Base-by-base conservation (phyloP, 2,888 invertebrate genomes). In the Conistra vaccinii region DNA sequence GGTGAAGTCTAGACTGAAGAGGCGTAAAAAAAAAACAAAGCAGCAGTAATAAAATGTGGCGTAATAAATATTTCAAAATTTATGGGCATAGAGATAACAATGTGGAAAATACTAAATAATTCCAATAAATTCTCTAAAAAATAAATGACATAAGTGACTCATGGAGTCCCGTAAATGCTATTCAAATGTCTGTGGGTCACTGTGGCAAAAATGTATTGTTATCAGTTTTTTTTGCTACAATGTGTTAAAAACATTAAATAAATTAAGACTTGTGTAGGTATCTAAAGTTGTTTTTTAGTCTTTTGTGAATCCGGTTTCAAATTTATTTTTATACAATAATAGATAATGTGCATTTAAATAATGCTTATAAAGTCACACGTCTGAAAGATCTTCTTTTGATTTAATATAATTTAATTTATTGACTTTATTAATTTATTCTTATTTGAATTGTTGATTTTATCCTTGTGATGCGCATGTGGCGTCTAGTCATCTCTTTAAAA, bases 71-170 rank as follows among this genome's bases (percentile, higher is more conserved):
- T 62, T n/a, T n/a, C n/a, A 69, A 76, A 73, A 74, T 61, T 63
- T 83, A 65, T 69, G 14, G 39, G 39, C 35, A 61, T 63, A 12
- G 42, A 29, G 32, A 53, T 55, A 55, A 51, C 72, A 76, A 79
- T 70, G 73, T 66, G 68, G 67, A 42, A 62, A 76, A 45, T 74
- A 55, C 57, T 48, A 61, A 71, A 75, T 61, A 58, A 81, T 71
- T 26, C 7, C 66, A 39, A 68, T 76, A 68, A 76, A 84, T 81
- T 73, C 79, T 84, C 72, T 69, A 73, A 76, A 85, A 87, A 85
- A 81, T 81, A 87, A 84, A 85, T 87, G 81, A 87, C 81, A 73
- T 82, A 79, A 71, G 60, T 89, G 89, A 89, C 29, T 90, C 89
- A 90, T 48, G 26, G 60, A 73, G 12, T 87, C 73, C 87, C 85